A percentile compares a stretch with the other conserved stretches of the same genome.
phyloP scores from a whole-genome alignment of 1,140 invertebrate genomes.

The Oryctes rhinoceros region DNA sequence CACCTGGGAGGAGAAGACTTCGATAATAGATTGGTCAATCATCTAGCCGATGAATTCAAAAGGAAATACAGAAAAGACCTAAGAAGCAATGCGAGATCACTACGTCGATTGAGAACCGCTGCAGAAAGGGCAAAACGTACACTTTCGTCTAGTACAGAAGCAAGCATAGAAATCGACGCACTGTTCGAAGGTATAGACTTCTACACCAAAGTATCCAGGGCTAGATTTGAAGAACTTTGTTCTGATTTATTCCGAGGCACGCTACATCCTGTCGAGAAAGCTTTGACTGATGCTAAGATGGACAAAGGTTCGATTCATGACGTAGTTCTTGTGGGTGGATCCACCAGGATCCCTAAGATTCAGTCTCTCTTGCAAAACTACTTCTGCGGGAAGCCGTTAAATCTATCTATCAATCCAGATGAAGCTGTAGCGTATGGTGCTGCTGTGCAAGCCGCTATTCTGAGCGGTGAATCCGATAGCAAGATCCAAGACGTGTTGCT shows the following conservation, averaged over 20 bases:
- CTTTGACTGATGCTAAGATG: conserved; percentile 77
- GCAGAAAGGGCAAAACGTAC: conserved; percentile 84
- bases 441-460: conserved; percentile 71
- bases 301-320: conserved; percentile 78
- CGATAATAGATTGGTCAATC: conserved; percentile 76
- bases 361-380: conserved; percentile 70
- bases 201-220: conserved; percentile 69
- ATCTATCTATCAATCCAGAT: conserved; percentile 75
- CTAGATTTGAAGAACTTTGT: conserved; percentile 72
- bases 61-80: conserved; percentile 65
- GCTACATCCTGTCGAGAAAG: conserved; percentile 71
- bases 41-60: conserved; percentile 66
- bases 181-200: conserved; percentile 76
- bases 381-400: conserved; percentile 70
- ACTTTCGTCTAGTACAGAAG: conserved; percentile 78
- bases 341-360: conserved; percentile 75
- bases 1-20: conserved; percentile 68
- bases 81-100: conserved; percentile 60
- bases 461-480: conserved; percentile 67
- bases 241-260: conserved; percentile 70
- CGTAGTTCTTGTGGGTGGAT: conserved; percentile 82
- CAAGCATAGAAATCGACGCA: conserved; percentile 78
- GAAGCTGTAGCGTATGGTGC: conserved; percentile 74
- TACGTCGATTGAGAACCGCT: conserved; percentile 78
- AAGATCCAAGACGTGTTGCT: conserved; percentile 48